A percentile compares a stretch with the other conserved stretches of the same genome.
Evolutionary conservation across 2,113 vertebrate genomes (phyloP).

Genomic region (Podilymbus podiceps): DNA sequence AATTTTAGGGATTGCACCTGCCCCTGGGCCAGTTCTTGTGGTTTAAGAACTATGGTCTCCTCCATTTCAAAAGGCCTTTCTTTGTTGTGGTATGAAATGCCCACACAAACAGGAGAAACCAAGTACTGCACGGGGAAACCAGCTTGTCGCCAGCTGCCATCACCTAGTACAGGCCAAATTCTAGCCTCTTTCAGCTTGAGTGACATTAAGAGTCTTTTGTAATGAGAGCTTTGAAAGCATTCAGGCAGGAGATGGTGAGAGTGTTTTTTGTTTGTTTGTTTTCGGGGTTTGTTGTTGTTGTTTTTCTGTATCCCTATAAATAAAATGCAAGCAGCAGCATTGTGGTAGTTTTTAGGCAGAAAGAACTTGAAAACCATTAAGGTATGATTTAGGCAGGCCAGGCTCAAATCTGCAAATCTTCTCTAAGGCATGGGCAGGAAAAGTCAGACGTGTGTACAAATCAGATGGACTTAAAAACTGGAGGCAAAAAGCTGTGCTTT

Average conservation of each 20-base stretch:
- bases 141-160: fast-evolving
- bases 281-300: neutral
- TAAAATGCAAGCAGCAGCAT: neutral
- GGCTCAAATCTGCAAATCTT: neutral
- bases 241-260: fast-evolving
- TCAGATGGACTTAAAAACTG: neutral
- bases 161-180: neutral
- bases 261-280: too few species aligned
- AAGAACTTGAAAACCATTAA: neutral
- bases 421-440: neutral
- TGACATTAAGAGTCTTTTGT: neutral
- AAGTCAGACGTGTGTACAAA: neutral
- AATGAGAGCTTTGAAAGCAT: neutral
- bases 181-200: neutral
- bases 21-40: constrained; percentile 42
- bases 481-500: neutral
- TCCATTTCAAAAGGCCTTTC: neutral
- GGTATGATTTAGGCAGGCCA: neutral
- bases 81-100: neutral
- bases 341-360: neutral
- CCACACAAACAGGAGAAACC: neutral
- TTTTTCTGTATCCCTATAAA: neutral
- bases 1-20: constrained; percentile 25
- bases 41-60: constrained; percentile 1
- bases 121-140: neutral